phyloP scores from a whole-genome alignment of 2,113 vertebrate species.

The Manacus vitellinus region DNA sequence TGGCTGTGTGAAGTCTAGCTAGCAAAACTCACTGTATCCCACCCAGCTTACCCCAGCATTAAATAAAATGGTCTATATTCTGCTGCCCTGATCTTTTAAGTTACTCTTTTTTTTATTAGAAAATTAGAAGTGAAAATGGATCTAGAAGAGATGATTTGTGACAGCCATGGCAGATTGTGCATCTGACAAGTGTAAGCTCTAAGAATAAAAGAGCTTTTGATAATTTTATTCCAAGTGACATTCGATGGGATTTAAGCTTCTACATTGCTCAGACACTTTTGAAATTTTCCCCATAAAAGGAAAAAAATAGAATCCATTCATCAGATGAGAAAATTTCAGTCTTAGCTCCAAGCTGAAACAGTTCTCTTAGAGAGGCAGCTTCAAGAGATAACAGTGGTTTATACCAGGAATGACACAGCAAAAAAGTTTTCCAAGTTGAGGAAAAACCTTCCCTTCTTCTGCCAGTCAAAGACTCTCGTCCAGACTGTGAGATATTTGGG shows the following conservation, averaged over 20 bases:
- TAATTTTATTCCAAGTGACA: slow-evolving; percentile 59
- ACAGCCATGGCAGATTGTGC: slow-evolving; percentile 53
- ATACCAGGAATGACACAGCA: slow-evolving; percentile 28
- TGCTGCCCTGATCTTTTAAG: not conserved
- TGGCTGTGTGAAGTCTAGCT: not conserved
- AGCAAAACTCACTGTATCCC: not conserved
- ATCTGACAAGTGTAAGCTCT: slow-evolving; percentile 58
- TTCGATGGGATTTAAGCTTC: slow-evolving; percentile 30
- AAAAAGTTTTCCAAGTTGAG: not conserved
- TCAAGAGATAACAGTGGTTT: not conserved
- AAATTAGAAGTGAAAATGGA: slow-evolving; percentile 52
- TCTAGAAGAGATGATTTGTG: slow-evolving; percentile 50
- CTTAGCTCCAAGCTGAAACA: not conserved
- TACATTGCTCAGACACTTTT: slow-evolving; percentile 28
- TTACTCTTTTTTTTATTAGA: slow-evolving; percentile 13
- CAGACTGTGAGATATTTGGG: not conserved
- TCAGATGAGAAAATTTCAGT: slow-evolving; percentile 34
- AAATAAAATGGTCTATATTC: not conserved
- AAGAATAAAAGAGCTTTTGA: slow-evolving; percentile 63
- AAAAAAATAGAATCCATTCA: slow-evolving; percentile 22
- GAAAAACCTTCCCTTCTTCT: not conserved
- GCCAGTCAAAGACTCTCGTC: not conserved
- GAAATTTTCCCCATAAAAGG: slow-evolving; percentile 38
- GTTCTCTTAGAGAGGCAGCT: not conserved
- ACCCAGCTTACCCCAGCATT: not conserved